Evolutionary conservation across 2,797 vertebrate genomes (phyloP), one percentile per base, ranked within the genome.

Genomic region (Tokudaia tokunoshimensis): DNA sequence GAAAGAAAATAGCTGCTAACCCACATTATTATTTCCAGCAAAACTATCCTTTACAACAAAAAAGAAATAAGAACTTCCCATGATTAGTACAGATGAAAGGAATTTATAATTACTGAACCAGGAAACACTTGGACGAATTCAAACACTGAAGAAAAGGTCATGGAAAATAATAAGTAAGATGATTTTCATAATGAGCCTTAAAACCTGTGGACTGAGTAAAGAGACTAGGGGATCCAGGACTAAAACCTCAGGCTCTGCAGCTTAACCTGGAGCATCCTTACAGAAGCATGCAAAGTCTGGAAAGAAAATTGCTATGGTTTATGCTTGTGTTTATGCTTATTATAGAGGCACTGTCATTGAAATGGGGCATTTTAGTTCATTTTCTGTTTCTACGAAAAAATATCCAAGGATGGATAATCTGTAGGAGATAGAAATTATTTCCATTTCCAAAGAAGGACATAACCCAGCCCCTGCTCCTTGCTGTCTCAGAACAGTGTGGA

Each of bases 231-330:
- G 12, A 80, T 20, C 0, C 0, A 14, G 44, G 3, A 47, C 11
- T 29, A 11, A 26, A 47, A 17, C 14, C 55, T 4, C 13, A 14
- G 19, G 61, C 61, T 93, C 6, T 0, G 14, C 0, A 1, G 52
- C 63, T 89, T 15, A 55, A 44, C 55, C 3, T 24, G 0, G 0
- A 31, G 3, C 1, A 1, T 52, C 34, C 44, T 74, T 52, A 72
- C 31, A 24, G 24, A 24, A 34, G 22, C 6, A 22, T 31, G 29
- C 1, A 19, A 52, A 1, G 0, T n/a, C 1, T 0, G 24, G 20
- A 88, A 61, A n/a, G 47, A 52, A 76, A 7, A 29, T 76, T 22
- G 1, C 52, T 59, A 80, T 44, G 2, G 47, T 34, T 41, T 41
- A 41, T 41, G 41, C 41, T 41, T 41, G 2, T 24, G 4, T 29